Evolutionary conservation across 2,888 invertebrate species (phyloP), one percentile per base, ranked within the genome.

Genomic region (Chloroclystis v-ata): DNA sequence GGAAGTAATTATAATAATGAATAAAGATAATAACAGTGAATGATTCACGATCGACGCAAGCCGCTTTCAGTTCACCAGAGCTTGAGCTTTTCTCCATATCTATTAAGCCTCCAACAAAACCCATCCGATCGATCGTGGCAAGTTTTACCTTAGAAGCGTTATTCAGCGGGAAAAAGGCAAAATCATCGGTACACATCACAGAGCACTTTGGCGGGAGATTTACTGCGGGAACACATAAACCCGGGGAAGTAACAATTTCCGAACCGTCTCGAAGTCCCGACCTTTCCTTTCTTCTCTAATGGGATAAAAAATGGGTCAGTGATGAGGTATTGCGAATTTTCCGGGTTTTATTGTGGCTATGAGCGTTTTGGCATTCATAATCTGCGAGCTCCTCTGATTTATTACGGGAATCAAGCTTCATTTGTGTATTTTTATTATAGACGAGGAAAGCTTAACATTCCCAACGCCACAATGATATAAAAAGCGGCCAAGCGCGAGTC

Each of bases 171-270:
- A 32, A 24, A 30, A 38, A 6, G 20, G 20, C 20, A 20, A 20
- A 20, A 20, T 28, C 28, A 14, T 42, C 11, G 35, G 10, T 24
- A 37, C 12, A 26, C 26, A 10, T 37, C 13, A 35, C 33, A 33
- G 9, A 47, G 37, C 41, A 42, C 40, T 43, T 26, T 8, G 41
- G 10, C 13, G 43, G 28, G 25, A 42, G 41, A 49, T 25, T 37
- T 41, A 47, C 38, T 29, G 43, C n/a, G n/a, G 26, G 20, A 28
- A n/a, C 35, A 26, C 49, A 33, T 49, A 47, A 53, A 50, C 35
- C 11, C 25, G 41, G 9, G 47, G 49, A 44, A 42, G 49, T 46
- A 44, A 47, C 54, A 42, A 52, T 54, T 54, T 54, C 54, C 54
- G 49, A 39, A 45, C 30, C 43, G 47, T 39, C 42, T 42, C 24